Conservation (phyloP, 2,113 vertebrate species). For the Chroicocephalus ridibundus region DNA sequence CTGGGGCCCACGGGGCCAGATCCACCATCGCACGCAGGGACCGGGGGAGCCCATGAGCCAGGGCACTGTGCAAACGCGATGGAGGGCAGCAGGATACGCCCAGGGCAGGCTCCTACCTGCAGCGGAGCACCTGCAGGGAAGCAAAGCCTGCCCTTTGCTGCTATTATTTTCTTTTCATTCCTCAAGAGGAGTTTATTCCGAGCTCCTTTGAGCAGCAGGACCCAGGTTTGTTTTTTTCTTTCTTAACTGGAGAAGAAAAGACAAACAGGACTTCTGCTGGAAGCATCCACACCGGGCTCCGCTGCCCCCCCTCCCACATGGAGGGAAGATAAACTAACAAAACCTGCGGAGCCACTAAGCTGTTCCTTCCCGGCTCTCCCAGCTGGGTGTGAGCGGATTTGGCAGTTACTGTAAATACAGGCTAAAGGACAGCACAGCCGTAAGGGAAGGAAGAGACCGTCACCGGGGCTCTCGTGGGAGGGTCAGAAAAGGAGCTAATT, state of each 20-base stretch:
- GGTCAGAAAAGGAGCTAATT: background rate
- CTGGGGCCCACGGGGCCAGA: background rate
- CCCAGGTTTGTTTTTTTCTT: conserved; percentile 24
- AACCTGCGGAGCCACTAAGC: background rate
- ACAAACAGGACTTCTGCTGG: conserved; percentile 54
- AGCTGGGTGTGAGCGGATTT: background rate
- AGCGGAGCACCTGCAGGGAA: background rate
- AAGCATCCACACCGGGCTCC: background rate
- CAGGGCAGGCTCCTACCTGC: background rate
- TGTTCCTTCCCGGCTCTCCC: background rate
- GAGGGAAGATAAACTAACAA: background rate
- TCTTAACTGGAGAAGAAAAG: conserved; percentile 56
- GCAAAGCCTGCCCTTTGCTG: background rate
- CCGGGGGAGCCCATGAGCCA: background rate
- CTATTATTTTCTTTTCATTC: conserved; percentile 31
- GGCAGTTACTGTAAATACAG: background rate
- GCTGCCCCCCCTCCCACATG: rapidly evolving
- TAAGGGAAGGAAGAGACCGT: background rate
- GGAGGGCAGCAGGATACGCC: background rate
- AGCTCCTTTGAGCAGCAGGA: conserved; percentile 35
- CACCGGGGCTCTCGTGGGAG: background rate
- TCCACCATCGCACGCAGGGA: rapidly evolving
- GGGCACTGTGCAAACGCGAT: background rate
- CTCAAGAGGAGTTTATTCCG: conserved; percentile 48
- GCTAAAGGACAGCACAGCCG: background rate